Conservation (phyloP, 2,797 vertebrate species). For the Poecile montanus region DNA sequence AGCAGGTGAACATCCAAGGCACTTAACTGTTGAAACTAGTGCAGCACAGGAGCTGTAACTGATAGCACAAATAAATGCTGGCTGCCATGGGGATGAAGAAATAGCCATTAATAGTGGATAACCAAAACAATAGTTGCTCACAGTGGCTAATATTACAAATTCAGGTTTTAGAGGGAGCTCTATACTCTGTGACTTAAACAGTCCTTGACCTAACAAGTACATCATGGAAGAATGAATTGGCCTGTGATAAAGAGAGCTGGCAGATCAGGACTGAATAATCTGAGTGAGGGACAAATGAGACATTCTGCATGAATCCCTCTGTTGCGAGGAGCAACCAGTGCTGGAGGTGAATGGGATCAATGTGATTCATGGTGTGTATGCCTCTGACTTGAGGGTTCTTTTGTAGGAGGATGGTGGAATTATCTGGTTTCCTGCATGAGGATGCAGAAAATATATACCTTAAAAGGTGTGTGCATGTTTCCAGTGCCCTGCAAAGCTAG, state of each 20-base stretch:
- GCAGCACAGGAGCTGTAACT: background rate
- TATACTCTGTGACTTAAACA: background rate
- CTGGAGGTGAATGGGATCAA: background rate
- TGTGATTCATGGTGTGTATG: too few relatives aligned
- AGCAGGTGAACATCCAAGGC: background rate
- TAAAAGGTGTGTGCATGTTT: background rate
- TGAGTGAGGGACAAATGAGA: background rate
- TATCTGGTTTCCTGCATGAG: background rate
- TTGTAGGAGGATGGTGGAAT: background rate
- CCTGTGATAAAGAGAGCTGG: background rate
- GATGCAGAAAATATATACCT: background rate
- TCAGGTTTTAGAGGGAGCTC: background rate
- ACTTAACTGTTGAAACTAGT: background rate
- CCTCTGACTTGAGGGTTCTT: background rate
- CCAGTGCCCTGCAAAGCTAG: background rate
- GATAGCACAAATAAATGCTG: background rate
- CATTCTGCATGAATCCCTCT: background rate
- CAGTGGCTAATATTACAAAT: background rate
- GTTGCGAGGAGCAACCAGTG: rapidly evolving
- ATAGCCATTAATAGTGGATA: background rate
- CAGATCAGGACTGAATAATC: background rate
- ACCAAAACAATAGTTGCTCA: background rate
- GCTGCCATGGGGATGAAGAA: background rate
- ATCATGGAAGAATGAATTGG: background rate
- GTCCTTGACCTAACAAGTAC: background rate